phyloP scores from a whole-genome alignment of 2,113 vertebrate genomes.

The Grallaria varia region DNA sequence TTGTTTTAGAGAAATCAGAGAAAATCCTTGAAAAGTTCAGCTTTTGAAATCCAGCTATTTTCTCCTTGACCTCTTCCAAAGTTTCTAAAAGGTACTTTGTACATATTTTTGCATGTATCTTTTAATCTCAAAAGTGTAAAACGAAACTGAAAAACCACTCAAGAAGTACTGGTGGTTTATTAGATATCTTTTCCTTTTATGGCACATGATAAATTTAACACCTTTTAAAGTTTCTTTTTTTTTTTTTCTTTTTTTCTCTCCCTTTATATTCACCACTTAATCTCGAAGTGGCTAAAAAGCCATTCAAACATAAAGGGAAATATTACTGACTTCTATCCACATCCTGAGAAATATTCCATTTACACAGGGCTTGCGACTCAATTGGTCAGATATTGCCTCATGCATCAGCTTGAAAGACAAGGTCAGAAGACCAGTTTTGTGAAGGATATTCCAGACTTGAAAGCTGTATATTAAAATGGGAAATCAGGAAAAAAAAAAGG shows the following conservation, averaged over 20 bases:
- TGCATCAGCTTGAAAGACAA: slow-evolving; percentile 14
- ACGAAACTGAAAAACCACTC: slow-evolving; percentile 71
- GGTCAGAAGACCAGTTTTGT: slow-evolving; percentile 19
- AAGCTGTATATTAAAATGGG: neutral
- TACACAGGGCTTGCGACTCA: slow-evolving; percentile 40
- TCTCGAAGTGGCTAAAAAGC: slow-evolving; percentile 67
- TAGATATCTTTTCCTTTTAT: slow-evolving; percentile 75
- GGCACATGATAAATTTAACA: slow-evolving; percentile 73
- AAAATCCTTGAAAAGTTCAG: slow-evolving; percentile 84
- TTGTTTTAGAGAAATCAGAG: slow-evolving; percentile 81
- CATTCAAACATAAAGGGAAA: slow-evolving; percentile 71
- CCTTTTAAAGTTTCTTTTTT: slow-evolving; percentile 70
- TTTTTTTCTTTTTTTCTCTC: neutral
- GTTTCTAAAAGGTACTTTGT: slow-evolving; percentile 82
- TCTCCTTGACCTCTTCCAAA: slow-evolving; percentile 84
- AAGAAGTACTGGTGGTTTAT: slow-evolving; percentile 78
- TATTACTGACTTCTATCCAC: slow-evolving; percentile 48
- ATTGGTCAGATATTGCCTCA: slow-evolving; percentile 70
- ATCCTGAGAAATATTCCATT: slow-evolving; percentile 43
- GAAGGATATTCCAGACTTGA: neutral
- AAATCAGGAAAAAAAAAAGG: neutral
- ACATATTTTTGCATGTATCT: slow-evolving; percentile 77
- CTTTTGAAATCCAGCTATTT: slow-evolving; percentile 79
- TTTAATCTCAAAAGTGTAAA: slow-evolving; percentile 80
- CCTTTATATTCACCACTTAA: slow-evolving; percentile 65